Conservation (phyloP, 2,888 invertebrate species). For the Sepiola atlantica region DNA sequence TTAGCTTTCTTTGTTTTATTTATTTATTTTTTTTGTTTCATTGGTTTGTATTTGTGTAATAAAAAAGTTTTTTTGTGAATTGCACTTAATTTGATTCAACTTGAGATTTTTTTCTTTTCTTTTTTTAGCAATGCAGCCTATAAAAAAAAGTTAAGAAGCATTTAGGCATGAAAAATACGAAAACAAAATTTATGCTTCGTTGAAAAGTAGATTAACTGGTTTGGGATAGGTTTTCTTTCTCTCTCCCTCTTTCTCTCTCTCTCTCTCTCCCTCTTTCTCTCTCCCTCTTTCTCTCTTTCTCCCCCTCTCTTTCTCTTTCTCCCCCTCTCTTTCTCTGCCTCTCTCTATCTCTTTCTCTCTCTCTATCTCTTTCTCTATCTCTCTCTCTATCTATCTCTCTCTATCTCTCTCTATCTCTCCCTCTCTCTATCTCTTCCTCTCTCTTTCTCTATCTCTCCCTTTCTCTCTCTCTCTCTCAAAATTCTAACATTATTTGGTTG, state of each 20-base stretch:
- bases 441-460: no score
- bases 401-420: not conserved
- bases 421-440: no score
- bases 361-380: not conserved
- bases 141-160: no score
- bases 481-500: not conserved
- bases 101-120: no score
- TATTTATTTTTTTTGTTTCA: not conserved
- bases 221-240: not conserved
- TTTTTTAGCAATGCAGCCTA: no score
- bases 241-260: no score
- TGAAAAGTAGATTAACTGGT: not conserved
- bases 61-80: not conserved
- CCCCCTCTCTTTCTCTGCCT: not conserved
- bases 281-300: no score
- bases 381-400: not conserved
- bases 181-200: not conserved
- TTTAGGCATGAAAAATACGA: not conserved
- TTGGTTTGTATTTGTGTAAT: no score
- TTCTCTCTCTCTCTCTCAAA: not conserved
- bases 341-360: not conserved
- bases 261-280: not conserved
- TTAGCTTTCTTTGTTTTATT: not conserved
- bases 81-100: not conserved
- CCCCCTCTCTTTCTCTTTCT: no score